These are phyloP conservation scores for Oreotrochilus melanogaster DNA, from an alignment of 2,113 vertebrate genomes.

Conservation along the genomic window DNA sequence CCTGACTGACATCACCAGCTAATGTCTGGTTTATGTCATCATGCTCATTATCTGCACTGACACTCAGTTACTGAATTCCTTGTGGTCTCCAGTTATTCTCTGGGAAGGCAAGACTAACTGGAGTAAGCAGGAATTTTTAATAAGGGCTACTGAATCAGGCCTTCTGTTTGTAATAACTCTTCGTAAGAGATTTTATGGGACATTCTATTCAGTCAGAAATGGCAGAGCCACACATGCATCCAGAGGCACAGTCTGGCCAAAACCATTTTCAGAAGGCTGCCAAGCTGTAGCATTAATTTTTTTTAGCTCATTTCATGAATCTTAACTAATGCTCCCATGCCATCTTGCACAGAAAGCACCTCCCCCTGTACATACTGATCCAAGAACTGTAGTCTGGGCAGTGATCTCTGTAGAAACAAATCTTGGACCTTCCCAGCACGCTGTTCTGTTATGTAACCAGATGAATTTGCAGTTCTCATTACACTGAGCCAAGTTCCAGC, in stretches of 20 bases:
- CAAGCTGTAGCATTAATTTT: not conserved
- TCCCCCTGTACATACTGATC: not conserved
- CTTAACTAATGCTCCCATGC: not conserved
- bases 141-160: not conserved
- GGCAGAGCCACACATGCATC: not conserved
- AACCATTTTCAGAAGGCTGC: not conserved
- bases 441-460: not conserved
- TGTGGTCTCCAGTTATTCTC: not conserved
- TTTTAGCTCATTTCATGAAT: not conserved
- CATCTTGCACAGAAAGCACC: not conserved
- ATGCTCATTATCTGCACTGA: not conserved
- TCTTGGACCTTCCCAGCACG: not conserved
- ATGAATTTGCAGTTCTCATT: conserved; percentile 21
- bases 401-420: conserved; percentile 43
- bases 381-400: not conserved
- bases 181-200: not conserved
- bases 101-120: not conserved
- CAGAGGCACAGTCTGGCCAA: not conserved
- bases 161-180: not conserved
- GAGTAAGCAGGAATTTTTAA: conserved; percentile 4
- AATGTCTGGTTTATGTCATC: not conserved
- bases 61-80: not conserved
- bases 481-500: conserved; percentile 13
- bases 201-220: conserved; percentile 8
- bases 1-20: not conserved